phyloP scores from a whole-genome alignment of 2,113 vertebrate genomes.

The Trochalopteron elliotii region DNA sequence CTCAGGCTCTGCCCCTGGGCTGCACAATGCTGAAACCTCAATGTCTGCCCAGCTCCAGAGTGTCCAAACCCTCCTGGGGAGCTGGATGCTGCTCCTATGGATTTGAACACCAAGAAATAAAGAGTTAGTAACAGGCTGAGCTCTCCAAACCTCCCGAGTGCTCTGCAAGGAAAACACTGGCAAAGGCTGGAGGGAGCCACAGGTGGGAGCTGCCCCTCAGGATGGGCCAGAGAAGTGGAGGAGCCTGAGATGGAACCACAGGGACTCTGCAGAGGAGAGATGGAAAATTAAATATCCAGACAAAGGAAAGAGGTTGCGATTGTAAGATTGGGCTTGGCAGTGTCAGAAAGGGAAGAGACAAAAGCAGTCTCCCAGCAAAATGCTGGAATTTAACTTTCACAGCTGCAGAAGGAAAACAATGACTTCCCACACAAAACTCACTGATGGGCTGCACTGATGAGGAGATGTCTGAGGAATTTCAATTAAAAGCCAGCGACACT shows the following conservation, averaged over 20 bases:
- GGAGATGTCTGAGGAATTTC: conserved; percentile 55
- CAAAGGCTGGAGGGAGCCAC: background rate
- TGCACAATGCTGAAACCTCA: background rate
- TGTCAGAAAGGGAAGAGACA: background rate
- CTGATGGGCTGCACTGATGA: conserved; percentile 17
- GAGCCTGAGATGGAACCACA: background rate
- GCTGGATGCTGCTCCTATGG: background rate
- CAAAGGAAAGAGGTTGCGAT: background rate
- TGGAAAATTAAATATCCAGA: background rate
- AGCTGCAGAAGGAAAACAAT: conserved; percentile 52
- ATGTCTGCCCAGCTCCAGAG: rapidly evolving
- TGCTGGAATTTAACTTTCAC: conserved; percentile 28
- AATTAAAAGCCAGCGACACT: conserved; percentile 38
- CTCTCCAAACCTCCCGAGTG: background rate
- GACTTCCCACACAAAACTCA: conserved; percentile 30
- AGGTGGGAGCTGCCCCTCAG: background rate
- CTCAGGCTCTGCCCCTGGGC: background rate
- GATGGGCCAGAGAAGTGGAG: background rate
- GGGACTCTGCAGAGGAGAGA: background rate
- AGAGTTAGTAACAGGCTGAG: background rate
- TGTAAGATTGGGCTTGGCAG: background rate
- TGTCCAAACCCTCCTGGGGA: background rate
- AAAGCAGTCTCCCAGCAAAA: background rate
- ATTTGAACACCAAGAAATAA: background rate
- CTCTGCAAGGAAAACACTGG: background rate